Base-by-base conservation (phyloP, 2,888 invertebrate species). In the Synergus japonicus region DNA sequence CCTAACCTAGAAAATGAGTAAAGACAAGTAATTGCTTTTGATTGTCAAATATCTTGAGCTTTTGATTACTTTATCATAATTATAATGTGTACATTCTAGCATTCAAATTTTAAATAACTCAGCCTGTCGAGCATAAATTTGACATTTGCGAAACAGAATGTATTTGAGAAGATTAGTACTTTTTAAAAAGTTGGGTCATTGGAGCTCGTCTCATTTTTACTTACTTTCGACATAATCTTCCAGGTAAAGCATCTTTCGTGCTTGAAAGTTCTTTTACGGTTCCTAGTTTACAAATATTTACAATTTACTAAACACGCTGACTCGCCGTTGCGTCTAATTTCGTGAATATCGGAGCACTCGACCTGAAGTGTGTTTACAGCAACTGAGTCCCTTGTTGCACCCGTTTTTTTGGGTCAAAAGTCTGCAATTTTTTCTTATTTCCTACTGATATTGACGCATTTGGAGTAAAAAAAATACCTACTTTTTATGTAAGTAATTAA, bases 141-240 rank as follows among this genome's bases (percentile, higher is more conserved):
- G 83, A 81, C 84, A 63, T 76, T 76, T 44, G 67, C n/a, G 66
- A 79, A 63, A 58, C 65, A 64, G n/a, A 76, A 76, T 67, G 46
- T 80, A 67, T 80, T 80, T 78, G 41, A 78, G 83, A 85, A 85
- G 88, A 88, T 86, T 89, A 88, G 88, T 88, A 88, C 77, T 82
- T 82, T 83, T 80, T 12, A 65, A 81, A 79, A 79, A 73, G 46
- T 76, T 81, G 78, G 81, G 79, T 80, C 77, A 80, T 64, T 46
- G 65, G 54, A 60, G 82, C 63, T 54, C 69, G 66, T 63, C 78
- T 60, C 67, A 43, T 77, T 85, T 87, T 83, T 89, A 95, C 97
- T 95, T 95, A 98, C 98, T 98, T 95, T 99, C 99, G 88, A 99
- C 94, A 94, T 98, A 99, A 95, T 99, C 99, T 93, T 99, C 99